phyloP scores from a whole-genome alignment of 2,797 vertebrate genomes.

The Limnodromus scolopaceus region DNA sequence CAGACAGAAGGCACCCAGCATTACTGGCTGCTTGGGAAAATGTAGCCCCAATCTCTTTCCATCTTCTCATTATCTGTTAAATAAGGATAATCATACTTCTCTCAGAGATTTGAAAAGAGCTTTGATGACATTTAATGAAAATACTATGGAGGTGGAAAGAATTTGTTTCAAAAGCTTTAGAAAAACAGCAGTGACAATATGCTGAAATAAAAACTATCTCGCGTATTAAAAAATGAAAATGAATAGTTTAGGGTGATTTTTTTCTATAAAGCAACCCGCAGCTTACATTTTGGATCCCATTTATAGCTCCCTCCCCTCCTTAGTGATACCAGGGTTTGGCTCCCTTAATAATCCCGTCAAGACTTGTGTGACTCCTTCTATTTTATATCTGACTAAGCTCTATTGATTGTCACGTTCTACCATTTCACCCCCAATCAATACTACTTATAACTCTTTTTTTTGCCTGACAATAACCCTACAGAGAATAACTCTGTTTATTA shows the following conservation, averaged over 20 bases:
- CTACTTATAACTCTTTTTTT: conserved; percentile 35
- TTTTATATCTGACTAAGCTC: conserved; percentile 56
- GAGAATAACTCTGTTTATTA: conserved; percentile 52
- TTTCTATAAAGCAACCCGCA: neutral
- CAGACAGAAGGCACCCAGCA: neutral
- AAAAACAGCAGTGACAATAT: conserved; percentile 34
- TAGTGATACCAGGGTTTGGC: conserved; percentile 22
- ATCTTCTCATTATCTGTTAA: conserved; percentile 56
- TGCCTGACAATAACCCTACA: neutral
- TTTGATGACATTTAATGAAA: conserved; percentile 62
- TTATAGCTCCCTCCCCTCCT: neutral
- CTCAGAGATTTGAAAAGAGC: conserved; percentile 30
- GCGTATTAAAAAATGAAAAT: conserved; percentile 20
- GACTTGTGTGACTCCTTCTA: conserved; percentile 18
- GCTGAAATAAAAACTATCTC: conserved; percentile 37
- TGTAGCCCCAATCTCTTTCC: neutral
- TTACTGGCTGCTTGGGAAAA: conserved; percentile 24
- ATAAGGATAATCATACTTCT: conserved; percentile 64
- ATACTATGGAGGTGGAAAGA: conserved; percentile 51
- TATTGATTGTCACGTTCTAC: conserved; percentile 52
- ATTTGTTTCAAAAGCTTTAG: conserved; percentile 57
- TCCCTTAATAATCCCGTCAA: conserved; percentile 28
- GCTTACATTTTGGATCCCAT: neutral
- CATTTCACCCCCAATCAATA: conserved; percentile 58
- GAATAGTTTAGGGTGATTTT: neutral